Percentiles rank a stretch among this genome's conserved stretches.
Conservation (phyloP, 2,113 vertebrate genomes). For the Psittacula cyanocephala region DNA sequence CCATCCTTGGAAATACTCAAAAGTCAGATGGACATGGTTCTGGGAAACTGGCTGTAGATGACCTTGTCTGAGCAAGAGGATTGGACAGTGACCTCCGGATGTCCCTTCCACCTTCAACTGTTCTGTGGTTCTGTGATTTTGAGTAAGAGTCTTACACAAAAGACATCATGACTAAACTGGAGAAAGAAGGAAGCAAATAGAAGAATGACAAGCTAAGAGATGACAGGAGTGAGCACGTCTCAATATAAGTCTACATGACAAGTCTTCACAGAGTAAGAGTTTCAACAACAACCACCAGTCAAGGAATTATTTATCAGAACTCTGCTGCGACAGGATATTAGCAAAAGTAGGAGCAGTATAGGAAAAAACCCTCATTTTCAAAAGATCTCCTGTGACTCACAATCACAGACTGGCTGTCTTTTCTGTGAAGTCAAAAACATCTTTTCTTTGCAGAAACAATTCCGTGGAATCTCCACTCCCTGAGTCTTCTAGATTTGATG, state of each 20-base stretch:
- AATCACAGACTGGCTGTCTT: not conserved
- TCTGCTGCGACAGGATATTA: not conserved
- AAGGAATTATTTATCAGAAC: conserved; percentile 8
- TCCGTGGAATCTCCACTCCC: conserved; percentile 14
- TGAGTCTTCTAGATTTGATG: conserved; percentile 16
- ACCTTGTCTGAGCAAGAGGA: not conserved
- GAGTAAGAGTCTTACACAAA: not conserved
- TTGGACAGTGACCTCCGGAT: not conserved
- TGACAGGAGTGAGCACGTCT: not conserved
- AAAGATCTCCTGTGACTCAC: not conserved
- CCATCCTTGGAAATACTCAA: not conserved
- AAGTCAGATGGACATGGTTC: not conserved
- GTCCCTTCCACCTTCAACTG: not conserved
- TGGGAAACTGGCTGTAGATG: not conserved
- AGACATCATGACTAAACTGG: not conserved
- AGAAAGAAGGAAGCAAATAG: not conserved
- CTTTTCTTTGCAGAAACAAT: conserved; percentile 21
- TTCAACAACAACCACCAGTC: not conserved
- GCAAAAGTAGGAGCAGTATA: not conserved
- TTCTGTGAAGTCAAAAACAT: conserved; percentile 23
- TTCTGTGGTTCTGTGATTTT: not conserved
- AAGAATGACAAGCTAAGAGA: not conserved
- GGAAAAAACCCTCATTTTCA: not conserved
- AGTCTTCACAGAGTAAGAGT: not conserved
- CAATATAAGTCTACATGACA: not conserved